Evolutionary conservation across 2,797 vertebrate genomes (phyloP).

Genomic region (Oryzias dopingdopingensis): DNA sequence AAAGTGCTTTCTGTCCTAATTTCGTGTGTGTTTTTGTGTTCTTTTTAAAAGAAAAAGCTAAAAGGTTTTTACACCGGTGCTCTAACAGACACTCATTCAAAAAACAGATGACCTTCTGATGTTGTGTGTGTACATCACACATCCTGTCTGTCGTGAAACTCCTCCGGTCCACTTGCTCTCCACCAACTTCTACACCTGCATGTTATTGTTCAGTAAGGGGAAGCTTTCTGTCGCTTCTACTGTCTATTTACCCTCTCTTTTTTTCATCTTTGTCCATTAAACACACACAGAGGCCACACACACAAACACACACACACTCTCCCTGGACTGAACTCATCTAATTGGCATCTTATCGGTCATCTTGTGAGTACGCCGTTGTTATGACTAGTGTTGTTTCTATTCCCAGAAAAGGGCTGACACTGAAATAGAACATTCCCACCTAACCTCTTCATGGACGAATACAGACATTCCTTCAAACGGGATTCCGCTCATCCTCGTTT

Average conservation of each 20-base stretch:
- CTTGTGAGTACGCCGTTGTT: constrained; percentile 65
- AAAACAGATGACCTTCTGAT: constrained; percentile 44
- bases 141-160: constrained; percentile 23
- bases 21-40: too few relatives aligned
- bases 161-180: constrained; percentile 4
- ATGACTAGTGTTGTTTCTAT: constrained; percentile 68
- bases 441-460: constrained; percentile 5
- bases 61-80: constrained; percentile 27
- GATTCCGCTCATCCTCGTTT: constrained; percentile 26
- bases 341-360: constrained; percentile 69
- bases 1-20: too few relatives aligned
- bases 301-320: constrained; percentile 41
- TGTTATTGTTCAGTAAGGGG: neutral
- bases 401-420: constrained; percentile 64
- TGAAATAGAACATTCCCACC: constrained; percentile 70
- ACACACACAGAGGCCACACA: constrained; percentile 22
- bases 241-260: constrained; percentile 11
- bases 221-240: neutral
- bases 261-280: constrained; percentile 19
- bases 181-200: neutral
- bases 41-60: too few relatives aligned
- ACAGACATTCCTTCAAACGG: constrained; percentile 43
- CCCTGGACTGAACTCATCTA: constrained; percentile 61
- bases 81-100: constrained; percentile 57
- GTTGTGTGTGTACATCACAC: constrained; percentile 32